Evolutionary conservation across 2,113 vertebrate genomes (phyloP).

Genomic region (Spheniscus mendiculus): DNA sequence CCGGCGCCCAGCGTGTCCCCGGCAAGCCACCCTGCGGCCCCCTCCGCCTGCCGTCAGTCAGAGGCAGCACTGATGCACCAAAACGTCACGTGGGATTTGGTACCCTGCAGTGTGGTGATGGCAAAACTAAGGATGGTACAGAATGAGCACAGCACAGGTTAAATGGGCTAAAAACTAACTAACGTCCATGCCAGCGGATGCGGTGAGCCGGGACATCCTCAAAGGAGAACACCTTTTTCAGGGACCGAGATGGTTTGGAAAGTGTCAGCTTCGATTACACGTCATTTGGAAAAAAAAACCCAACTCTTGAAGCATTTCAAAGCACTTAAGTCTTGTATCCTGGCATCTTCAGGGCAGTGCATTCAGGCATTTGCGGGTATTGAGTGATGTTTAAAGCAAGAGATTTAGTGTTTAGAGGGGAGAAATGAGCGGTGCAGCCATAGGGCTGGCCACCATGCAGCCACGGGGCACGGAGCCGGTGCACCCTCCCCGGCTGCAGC

Average conservation of each 20-base stretch:
- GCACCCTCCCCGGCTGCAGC: not conserved
- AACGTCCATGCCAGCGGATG: rapidly evolving
- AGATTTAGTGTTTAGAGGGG: not conserved
- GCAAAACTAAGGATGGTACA: not conserved
- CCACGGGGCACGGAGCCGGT: rapidly evolving
- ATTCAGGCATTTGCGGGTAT: rapidly evolving
- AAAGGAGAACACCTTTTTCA: not conserved
- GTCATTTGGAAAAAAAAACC: rapidly evolving
- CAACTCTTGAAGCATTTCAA: not conserved
- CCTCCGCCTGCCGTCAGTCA: rapidly evolving
- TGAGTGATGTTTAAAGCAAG: not conserved
- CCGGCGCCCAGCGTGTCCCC: rapidly evolving
- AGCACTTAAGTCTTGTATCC: not conserved
- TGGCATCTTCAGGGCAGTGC: not conserved
- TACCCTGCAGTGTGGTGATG: rapidly evolving
- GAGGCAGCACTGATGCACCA: not conserved
- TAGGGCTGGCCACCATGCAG: too few relatives aligned
- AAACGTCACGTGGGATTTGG: not conserved
- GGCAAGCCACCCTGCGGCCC: rapidly evolving
- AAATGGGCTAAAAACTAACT: not conserved
- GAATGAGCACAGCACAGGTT: rapidly evolving
- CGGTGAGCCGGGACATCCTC: not conserved
- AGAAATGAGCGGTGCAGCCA: rapidly evolving
- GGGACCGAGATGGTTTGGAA: not conserved
- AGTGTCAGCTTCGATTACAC: not conserved